Evolutionary conservation across 2,888 invertebrate genomes (phyloP).

Genomic region (Axea sp.): DNA sequence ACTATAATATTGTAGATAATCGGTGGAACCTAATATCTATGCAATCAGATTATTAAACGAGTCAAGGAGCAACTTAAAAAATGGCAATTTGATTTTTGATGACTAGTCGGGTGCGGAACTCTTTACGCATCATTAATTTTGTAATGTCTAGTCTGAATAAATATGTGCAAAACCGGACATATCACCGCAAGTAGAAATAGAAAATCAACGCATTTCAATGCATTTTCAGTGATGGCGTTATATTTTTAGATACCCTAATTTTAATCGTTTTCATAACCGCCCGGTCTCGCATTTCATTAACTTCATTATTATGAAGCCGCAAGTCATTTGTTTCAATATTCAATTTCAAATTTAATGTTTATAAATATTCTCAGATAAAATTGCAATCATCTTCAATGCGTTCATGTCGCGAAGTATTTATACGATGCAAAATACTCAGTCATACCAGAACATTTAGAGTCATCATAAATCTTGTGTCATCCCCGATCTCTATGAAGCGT

Average conservation of each 20-base stretch:
- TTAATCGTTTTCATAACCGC: conserved; percentile 4
- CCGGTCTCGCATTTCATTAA: conserved; percentile 18
- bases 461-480: conserved; percentile 51
- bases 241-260: conserved; percentile 36
- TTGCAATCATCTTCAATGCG: conserved; percentile 37
- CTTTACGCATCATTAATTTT: conserved; percentile 62
- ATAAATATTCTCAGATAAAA: conserved; percentile 48
- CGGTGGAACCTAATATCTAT: conserved; percentile 38
- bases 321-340: conserved; percentile 6
- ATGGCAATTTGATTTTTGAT: conserved; percentile 50
- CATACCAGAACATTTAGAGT: conserved; percentile 47
- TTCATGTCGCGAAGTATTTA: conserved; percentile 35
- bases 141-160: conserved; percentile 52
- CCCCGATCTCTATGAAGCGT: conserved; percentile 44
- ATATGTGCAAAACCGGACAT: conserved; percentile 55
- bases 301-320: conserved; percentile 14
- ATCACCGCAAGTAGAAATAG: conserved; percentile 10
- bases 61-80: conserved; percentile 27
- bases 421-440: conserved; percentile 49
- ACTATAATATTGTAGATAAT: conserved; percentile 47
- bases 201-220: neutral
- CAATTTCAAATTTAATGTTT: conserved; percentile 40
- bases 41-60: conserved; percentile 53
- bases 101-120: conserved; percentile 42
- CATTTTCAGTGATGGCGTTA: conserved; percentile 2